Percentiles rank a stretch among this genome's conserved stretches.
Evolutionary conservation across 2,113 vertebrate genomes (phyloP).

Genomic region (Heterotilapia buettikoferi): DNA sequence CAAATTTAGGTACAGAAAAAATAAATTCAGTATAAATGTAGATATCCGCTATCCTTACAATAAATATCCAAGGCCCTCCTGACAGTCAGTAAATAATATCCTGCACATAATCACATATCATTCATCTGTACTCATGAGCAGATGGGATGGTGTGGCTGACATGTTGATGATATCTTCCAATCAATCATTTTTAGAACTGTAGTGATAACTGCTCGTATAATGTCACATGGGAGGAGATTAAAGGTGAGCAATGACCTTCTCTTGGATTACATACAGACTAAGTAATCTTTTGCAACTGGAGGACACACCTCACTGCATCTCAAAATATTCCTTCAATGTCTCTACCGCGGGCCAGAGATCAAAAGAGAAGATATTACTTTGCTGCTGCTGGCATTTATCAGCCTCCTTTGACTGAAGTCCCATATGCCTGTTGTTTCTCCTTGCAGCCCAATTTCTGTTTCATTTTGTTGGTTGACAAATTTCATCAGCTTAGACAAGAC

Average conservation of each 20-base stretch:
- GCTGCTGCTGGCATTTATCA: constrained; percentile 18
- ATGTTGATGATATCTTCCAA: constrained; percentile 22
- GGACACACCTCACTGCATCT: constrained; percentile 21
- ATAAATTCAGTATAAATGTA: not conserved
- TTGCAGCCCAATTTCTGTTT: constrained; percentile 24
- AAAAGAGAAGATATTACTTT: not conserved
- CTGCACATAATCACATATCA: not conserved
- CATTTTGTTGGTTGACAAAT: constrained; percentile 43
- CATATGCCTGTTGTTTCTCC: not conserved
- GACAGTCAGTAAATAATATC: not conserved
- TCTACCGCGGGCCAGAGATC: not conserved
- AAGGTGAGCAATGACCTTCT: constrained; percentile 38
- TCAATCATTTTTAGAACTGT: constrained; percentile 15
- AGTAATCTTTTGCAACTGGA: constrained; percentile 6
- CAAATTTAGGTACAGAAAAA: not conserved
- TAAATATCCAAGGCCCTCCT: not conserved
- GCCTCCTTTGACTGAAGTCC: constrained; percentile 20
- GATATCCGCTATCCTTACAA: not conserved
- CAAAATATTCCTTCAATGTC: constrained; percentile 14
- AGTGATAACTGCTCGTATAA: not conserved
- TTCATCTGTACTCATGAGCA: not conserved
- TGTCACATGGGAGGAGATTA: constrained; percentile 30
- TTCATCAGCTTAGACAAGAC: constrained; percentile 22
- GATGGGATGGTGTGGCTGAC: constrained; percentile 12
- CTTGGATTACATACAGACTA: constrained; percentile 7